These are phyloP conservation scores for Petrolisthes cinctipes DNA, from an alignment of 2,888 invertebrate species.

Conservation along the genomic window DNA sequence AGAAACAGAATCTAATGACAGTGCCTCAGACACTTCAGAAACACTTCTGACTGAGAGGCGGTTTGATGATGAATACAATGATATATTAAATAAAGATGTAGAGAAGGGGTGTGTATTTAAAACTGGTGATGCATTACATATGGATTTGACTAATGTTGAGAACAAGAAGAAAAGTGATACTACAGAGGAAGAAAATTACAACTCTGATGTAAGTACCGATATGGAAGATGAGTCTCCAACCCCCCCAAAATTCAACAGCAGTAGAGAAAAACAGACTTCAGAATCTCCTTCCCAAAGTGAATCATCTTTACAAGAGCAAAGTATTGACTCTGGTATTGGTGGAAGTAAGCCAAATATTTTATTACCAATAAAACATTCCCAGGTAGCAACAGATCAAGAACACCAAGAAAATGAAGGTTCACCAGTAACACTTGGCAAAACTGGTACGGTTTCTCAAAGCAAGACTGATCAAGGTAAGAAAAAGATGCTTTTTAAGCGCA, in stretches of 20 bases:
- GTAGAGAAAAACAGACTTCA: background rate
- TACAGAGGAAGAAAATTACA: constrained; percentile 11
- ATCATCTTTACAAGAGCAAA: constrained; percentile 4
- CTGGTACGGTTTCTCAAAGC: too few species aligned
- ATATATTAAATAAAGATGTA: background rate
- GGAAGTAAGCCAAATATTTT: background rate
- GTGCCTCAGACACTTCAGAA: constrained; percentile 30
- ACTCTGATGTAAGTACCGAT: constrained; percentile 43
- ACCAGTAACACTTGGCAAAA: too few species aligned
- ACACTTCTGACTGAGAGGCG: constrained; percentile 7
- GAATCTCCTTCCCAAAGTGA: background rate
- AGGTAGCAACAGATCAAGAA: background rate
- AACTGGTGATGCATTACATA: background rate
- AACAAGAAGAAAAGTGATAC: background rate
- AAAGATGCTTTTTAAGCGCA: background rate
- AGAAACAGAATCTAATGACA: background rate
- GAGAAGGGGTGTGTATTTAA: background rate
- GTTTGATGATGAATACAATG: constrained; percentile 13
- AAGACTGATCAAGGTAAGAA: background rate
- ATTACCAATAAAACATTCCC: background rate
- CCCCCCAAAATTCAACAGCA: background rate
- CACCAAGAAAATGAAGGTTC: too few species aligned
- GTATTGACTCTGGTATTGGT: constrained; percentile 5
- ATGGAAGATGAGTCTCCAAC: constrained; percentile 11
- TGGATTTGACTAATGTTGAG: background rate